These are phyloP conservation scores for Ceratothoa steindachneri DNA, from an alignment of 2,888 invertebrate species.

Conservation along the genomic window DNA sequence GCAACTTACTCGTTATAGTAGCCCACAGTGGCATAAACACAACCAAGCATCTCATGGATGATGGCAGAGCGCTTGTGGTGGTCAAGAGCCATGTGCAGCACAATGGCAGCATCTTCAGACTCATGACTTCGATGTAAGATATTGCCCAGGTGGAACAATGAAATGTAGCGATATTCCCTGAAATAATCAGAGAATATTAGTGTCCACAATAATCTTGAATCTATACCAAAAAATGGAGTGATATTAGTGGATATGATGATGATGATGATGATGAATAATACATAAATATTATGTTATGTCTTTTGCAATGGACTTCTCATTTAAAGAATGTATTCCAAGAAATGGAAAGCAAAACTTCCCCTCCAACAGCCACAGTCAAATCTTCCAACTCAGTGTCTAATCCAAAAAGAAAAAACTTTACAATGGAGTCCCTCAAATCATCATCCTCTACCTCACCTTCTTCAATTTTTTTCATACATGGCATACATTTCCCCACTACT, in stretches of 20 bases:
- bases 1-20: conserved; percentile 62
- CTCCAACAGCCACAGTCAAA: no score
- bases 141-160: conserved; percentile 68
- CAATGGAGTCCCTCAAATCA: no score
- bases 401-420: no score
- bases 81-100: conserved; percentile 69
- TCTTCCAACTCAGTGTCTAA: no score
- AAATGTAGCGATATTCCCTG: conserved; percentile 68
- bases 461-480: no score
- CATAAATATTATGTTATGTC: neutral
- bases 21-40: conserved; percentile 66
- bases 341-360: no score
- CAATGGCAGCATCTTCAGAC: conserved; percentile 67
- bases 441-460: no score
- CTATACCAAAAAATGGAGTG: conserved; percentile 7
- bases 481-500: no score
- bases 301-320: neutral
- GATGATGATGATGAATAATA: neutral
- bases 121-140: conserved; percentile 66
- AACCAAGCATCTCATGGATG: conserved; percentile 67
- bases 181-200: conserved; percentile 41
- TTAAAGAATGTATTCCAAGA: no score
- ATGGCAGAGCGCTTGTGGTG: conserved; percentile 62
- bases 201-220: conserved; percentile 1
- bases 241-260: neutral